phyloP scores from a whole-genome alignment of 1,140 invertebrate genomes.

The Lithobius niger region DNA sequence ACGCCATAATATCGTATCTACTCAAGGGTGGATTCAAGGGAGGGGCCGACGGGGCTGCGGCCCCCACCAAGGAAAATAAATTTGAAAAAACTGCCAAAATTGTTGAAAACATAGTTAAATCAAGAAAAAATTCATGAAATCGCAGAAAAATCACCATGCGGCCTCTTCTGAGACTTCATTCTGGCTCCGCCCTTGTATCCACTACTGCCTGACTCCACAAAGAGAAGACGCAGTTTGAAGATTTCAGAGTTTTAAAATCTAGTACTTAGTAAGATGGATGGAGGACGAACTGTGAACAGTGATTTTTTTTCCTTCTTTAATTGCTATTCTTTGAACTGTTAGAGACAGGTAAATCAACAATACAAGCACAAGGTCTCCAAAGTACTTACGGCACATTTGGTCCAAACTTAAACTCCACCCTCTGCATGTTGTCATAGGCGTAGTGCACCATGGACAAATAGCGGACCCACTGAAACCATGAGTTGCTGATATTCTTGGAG shows the following conservation, averaged over 20 bases:
- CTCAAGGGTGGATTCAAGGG: too few relatives aligned
- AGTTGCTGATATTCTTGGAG: constrained; percentile 54
- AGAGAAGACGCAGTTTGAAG: background rate
- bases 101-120: too few relatives aligned
- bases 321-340: background rate
- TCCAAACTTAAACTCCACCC: constrained; percentile 62
- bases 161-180: too few relatives aligned
- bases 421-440: constrained; percentile 74
- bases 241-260: background rate
- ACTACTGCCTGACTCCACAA: background rate
- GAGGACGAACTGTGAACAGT: background rate
- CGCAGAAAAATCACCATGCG: too few relatives aligned
- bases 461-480: constrained; percentile 61
- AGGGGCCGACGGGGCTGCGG: too few relatives aligned
- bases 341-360: background rate
- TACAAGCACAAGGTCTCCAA: background rate
- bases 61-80: too few relatives aligned
- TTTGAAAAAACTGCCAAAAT: too few relatives aligned
- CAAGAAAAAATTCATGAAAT: too few relatives aligned
- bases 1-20: too few relatives aligned
- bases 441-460: constrained; percentile 65
- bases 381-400: constrained; percentile 50
- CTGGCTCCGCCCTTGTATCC: too few relatives aligned
- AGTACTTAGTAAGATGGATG: background rate
- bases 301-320: background rate